phyloP scores from a whole-genome alignment of 2,113 vertebrate genomes.

The Ammospiza caudacuta region DNA sequence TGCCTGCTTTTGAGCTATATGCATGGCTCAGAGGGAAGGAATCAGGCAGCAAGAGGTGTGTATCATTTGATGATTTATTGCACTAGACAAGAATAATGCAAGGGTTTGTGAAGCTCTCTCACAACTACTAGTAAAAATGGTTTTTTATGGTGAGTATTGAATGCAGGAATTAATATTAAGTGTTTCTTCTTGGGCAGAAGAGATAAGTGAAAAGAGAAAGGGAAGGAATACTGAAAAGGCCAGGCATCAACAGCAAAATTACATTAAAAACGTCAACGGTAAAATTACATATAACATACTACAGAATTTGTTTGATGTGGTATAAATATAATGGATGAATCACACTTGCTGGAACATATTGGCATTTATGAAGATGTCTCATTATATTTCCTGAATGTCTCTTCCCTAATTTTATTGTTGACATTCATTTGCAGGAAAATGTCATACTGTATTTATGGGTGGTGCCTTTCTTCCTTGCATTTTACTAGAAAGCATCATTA shows the following conservation, averaged over 20 bases:
- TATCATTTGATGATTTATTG: background rate
- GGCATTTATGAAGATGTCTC: background rate
- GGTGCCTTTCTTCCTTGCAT: background rate
- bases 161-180: background rate
- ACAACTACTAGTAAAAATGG: background rate
- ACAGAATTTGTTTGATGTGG: background rate
- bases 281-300: background rate
- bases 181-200: background rate
- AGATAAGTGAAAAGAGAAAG: background rate
- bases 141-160: background rate
- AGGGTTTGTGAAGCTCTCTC: background rate
- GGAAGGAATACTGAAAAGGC: background rate
- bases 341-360: background rate
- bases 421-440: background rate
- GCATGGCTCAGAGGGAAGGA: background rate
- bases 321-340: background rate
- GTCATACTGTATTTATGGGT: background rate
- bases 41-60: background rate
- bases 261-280: background rate
- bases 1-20: background rate
- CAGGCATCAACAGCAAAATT: background rate
- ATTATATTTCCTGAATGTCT: background rate
- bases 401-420: background rate
- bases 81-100: background rate
- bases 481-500: background rate